These are phyloP conservation scores for Drosophila antonietae DNA, from an alignment of 2,888 invertebrate genomes.

Conservation along the genomic window DNA sequence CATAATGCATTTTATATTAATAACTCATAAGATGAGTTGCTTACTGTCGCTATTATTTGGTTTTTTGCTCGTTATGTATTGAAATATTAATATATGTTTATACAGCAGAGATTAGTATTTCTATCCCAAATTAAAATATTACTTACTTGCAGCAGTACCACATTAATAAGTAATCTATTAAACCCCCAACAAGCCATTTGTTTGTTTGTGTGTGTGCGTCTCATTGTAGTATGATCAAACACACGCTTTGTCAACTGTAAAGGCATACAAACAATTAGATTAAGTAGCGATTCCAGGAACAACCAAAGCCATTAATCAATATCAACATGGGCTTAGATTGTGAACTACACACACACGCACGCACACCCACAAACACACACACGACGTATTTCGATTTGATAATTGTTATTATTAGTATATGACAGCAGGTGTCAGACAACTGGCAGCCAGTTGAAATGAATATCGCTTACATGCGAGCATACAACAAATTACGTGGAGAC, in stretches of 20 bases:
- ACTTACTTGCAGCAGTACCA: not conserved
- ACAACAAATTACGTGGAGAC: constrained; percentile 49
- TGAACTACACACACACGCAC: constrained; percentile 1
- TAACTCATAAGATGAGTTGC: too few relatives aligned
- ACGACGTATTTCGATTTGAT: constrained; percentile 53
- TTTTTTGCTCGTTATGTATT: too few relatives aligned
- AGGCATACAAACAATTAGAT: constrained; percentile 66
- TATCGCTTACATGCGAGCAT: constrained; percentile 42
- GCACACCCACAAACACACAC: not conserved
- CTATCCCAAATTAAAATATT: not conserved
- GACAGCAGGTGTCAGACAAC: constrained; percentile 28
- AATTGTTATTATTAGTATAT: constrained; percentile 69
- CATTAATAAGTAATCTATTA: constrained; percentile 54
- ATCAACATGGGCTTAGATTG: constrained; percentile 36
- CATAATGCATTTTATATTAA: too few relatives aligned
- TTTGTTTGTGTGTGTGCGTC: constrained; percentile 1
- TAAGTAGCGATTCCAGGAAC: constrained; percentile 68
- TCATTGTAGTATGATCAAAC: constrained; percentile 24
- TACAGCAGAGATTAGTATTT: too few relatives aligned
- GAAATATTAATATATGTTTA: too few relatives aligned
- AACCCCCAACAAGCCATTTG: constrained; percentile 18
- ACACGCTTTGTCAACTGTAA: constrained; percentile 32
- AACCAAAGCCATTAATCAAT: constrained; percentile 67
- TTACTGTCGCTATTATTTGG: too few relatives aligned
- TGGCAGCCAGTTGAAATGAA: constrained; percentile 20